Percentiles rank a stretch among this genome's conserved stretches.
phyloP scores from a whole-genome alignment of 2,888 invertebrate species.

The Lepidochitona cinerea region DNA sequence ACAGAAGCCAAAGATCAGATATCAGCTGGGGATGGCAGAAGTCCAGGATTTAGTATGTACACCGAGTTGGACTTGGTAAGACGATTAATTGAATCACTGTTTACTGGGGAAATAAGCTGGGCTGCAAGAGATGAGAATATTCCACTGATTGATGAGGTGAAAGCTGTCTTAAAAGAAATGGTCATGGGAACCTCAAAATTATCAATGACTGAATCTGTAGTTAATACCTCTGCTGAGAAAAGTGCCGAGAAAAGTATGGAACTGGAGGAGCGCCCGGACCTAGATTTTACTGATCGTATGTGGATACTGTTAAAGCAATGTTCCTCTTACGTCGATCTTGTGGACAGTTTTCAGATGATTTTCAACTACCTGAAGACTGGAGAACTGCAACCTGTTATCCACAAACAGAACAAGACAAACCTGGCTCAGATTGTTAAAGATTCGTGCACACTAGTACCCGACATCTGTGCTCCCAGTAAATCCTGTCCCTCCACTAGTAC shows the following conservation, averaged over 20 bases:
- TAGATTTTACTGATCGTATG: conserved; percentile 54
- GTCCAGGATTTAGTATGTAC: conserved; percentile 39
- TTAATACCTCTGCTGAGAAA: conserved; percentile 24
- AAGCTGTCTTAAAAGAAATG: conserved; percentile 39
- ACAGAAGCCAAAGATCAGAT: conserved; percentile 39
- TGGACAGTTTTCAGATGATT: conserved; percentile 41
- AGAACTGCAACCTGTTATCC: conserved; percentile 54
- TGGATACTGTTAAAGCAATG: conserved; percentile 53
- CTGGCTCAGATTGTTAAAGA: conserved; percentile 58
- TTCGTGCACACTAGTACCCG: conserved; percentile 52
- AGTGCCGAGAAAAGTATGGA: conserved; percentile 27
- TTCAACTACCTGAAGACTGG: conserved; percentile 45
- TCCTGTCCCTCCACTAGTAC: too few relatives aligned
- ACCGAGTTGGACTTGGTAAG: conserved; percentile 40
- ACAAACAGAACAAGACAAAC: conserved; percentile 54
- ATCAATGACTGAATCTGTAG: conserved; percentile 18
- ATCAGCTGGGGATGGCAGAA: conserved; percentile 39
- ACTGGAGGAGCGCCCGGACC: conserved; percentile 41
- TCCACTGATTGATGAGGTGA: conserved; percentile 36
- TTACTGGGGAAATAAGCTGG: conserved; percentile 49
- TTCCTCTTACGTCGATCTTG: conserved; percentile 45
- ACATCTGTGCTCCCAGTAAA: conserved; percentile 38
- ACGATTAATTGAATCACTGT: conserved; percentile 34
- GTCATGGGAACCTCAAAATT: conserved; percentile 41
- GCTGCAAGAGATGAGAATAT: conserved; percentile 30